Evolutionary conservation across 2,888 invertebrate species (phyloP).

Genomic region (Stictocephala bisonia): DNA sequence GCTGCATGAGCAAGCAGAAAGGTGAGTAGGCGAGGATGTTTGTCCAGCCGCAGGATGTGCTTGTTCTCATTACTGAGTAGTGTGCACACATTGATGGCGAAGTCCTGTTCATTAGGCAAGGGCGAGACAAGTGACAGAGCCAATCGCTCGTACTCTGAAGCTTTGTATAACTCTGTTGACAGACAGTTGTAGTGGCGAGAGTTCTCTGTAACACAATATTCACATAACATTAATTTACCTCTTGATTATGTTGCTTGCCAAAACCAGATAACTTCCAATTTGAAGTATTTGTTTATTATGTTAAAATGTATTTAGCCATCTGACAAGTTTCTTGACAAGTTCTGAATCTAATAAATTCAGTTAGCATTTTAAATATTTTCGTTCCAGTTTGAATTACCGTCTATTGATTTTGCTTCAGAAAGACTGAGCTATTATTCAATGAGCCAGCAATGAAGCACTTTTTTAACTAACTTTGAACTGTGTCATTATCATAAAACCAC

Average conservation of each 20-base stretch:
- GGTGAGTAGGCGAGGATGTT: slow-evolving; percentile 88
- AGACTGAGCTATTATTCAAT: too few species aligned
- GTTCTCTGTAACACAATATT: slow-evolving; percentile 66
- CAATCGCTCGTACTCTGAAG: slow-evolving; percentile 86
- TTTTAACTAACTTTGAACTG: too few species aligned
- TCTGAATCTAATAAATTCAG: too few species aligned
- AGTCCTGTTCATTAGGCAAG: slow-evolving; percentile 98
- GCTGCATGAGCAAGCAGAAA: slow-evolving; percentile 94
- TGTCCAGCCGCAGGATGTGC: slow-evolving; percentile 85
- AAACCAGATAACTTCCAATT: too few species aligned
- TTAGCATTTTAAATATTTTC: too few species aligned
- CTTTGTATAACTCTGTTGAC: slow-evolving; percentile 74
- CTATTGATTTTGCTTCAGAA: too few species aligned
- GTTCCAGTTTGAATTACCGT: too few species aligned
- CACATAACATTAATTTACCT: neutral
- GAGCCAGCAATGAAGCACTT: too few species aligned
- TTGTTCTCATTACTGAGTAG: slow-evolving; percentile 94
- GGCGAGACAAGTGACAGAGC: slow-evolving; percentile 94
- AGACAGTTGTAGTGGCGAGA: slow-evolving; percentile 74
- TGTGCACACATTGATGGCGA: slow-evolving; percentile 97
- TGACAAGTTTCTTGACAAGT: too few species aligned
- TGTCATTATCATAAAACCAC: too few species aligned
- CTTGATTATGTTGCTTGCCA: neutral
- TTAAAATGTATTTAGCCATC: too few species aligned
- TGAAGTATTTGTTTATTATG: too few species aligned